Conservation (phyloP, 2,797 vertebrate genomes). For the Sciaenops ocellatus region DNA sequence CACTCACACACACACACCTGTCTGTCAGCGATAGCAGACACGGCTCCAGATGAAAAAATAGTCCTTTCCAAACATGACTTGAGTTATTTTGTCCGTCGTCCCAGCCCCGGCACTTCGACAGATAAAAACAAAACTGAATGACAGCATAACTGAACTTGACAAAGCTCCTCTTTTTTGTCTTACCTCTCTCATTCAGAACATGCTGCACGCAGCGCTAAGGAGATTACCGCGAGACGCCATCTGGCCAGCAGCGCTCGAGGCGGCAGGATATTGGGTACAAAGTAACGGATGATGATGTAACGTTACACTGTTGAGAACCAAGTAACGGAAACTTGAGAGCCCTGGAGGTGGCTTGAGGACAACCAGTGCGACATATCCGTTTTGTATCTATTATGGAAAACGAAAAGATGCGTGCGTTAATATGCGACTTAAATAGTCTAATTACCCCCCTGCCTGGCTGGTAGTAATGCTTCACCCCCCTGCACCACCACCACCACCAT, state of each 20-base stretch:
- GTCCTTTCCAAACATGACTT: conserved; percentile 52
- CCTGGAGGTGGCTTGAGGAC: neutral
- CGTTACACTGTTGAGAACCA: conserved; percentile 36
- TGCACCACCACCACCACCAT: conserved; percentile 4
- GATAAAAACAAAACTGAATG: conserved; percentile 24
- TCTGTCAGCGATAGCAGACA: conserved; percentile 25
- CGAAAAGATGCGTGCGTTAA: conserved; percentile 34
- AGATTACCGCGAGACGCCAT: conserved; percentile 79
- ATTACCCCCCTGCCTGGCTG: conserved; percentile 44
- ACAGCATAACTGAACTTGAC: conserved; percentile 48
- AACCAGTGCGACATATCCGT: conserved; percentile 22
- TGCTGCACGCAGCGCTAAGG: conserved; percentile 63
- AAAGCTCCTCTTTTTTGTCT: conserved; percentile 41
- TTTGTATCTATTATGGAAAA: conserved; percentile 23
- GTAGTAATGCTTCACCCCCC: conserved; percentile 39
- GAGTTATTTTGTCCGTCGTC: conserved; percentile 19
- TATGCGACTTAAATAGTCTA: conserved; percentile 36
- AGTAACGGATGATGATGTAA: conserved; percentile 43
- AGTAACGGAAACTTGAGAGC: conserved; percentile 54
- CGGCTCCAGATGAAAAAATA: conserved; percentile 35
- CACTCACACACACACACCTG: conserved; percentile 50
- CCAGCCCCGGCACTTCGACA: neutral
- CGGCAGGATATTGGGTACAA: conserved; percentile 52
- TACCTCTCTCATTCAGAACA: conserved; percentile 64
- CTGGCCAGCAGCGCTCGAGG: conserved; percentile 70